Percentiles rank a stretch among this genome's conserved stretches.
These are phyloP conservation scores for Nibea coibor DNA, from an alignment of 2,113 vertebrate species.

Conservation along the genomic window DNA sequence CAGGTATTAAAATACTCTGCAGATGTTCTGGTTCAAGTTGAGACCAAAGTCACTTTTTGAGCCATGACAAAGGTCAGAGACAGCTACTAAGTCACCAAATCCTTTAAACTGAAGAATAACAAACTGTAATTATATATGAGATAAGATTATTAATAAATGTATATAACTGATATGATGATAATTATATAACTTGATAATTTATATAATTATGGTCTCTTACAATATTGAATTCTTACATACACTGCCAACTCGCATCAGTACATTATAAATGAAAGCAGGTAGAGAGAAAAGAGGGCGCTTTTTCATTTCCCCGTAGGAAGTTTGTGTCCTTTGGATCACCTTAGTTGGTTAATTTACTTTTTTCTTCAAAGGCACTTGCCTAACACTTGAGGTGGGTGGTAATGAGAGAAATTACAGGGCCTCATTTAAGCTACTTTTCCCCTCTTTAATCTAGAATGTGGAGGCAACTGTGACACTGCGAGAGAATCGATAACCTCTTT, in stretches of 20 bases:
- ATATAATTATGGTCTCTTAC: neutral
- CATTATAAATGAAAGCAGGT: slow-evolving; percentile 28
- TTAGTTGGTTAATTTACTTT: slow-evolving; percentile 51
- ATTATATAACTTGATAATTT: no score
- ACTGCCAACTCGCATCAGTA: neutral
- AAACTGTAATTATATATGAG: neutral
- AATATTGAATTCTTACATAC: neutral
- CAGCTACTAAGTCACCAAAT: neutral
- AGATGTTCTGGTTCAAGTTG: no score
- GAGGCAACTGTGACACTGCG: slow-evolving; percentile 48
- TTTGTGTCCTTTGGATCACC: slow-evolving; percentile 63
- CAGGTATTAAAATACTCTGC: no score
- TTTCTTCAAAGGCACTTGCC: slow-evolving; percentile 56
- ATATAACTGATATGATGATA: neutral
- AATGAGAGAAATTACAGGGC: slow-evolving; percentile 67
- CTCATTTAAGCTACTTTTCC: slow-evolving; percentile 53
- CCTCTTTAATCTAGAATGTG: slow-evolving; percentile 49
- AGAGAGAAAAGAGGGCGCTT: slow-evolving; percentile 9
- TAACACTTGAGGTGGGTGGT: slow-evolving; percentile 47
- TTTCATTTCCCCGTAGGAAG: slow-evolving; percentile 41
- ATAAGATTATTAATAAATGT: neutral
- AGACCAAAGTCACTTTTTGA: no score
- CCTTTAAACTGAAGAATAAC: neutral
- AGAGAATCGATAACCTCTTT: slow-evolving; percentile 67
- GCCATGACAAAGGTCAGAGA: no score